A percentile compares a stretch with the other conserved stretches of the same genome.
These are phyloP conservation scores for Chorisops tibialis DNA, from an alignment of 2,888 invertebrate genomes.

Conservation along the genomic window DNA sequence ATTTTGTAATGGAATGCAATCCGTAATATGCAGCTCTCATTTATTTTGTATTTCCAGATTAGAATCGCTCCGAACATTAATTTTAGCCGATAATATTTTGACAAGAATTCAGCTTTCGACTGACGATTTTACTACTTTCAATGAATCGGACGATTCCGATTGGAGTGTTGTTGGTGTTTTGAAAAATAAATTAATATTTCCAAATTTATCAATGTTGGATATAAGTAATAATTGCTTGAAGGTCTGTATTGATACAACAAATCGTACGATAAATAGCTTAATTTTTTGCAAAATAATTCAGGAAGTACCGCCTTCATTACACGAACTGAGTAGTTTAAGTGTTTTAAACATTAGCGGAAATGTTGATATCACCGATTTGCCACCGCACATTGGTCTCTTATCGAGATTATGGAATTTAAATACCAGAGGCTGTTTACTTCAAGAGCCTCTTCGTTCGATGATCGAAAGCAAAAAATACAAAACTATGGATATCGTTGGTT, in stretches of 20 bases:
- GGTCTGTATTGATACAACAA: conserved; percentile 31
- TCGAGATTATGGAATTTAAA: conserved; percentile 95
- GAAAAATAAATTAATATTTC: conserved; percentile 77
- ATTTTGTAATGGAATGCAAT: background rate
- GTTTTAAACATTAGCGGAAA: conserved; percentile 81
- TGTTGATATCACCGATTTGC: conserved; percentile 78
- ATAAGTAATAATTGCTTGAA: conserved; percentile 82
- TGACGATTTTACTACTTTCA: conserved; percentile 70
- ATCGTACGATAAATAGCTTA: too few relatives aligned
- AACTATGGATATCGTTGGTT: conserved; percentile 88
- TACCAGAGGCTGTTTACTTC: conserved; percentile 81
- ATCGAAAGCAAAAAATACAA: conserved; percentile 89
- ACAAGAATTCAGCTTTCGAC: conserved; percentile 76
- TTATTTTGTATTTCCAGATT: conserved; percentile 35
- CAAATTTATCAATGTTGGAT: conserved; percentile 91
- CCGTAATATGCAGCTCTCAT: background rate
- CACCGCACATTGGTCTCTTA: conserved; percentile 91
- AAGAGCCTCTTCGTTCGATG: conserved; percentile 87
- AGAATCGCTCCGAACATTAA: conserved; percentile 50
- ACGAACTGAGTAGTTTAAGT: conserved; percentile 83
- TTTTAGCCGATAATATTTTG: conserved; percentile 83
- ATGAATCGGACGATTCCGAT: conserved; percentile 61
- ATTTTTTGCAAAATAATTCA: conserved; percentile 34
- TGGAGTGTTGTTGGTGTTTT: conserved; percentile 58
- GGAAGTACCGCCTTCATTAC: conserved; percentile 77